A percentile compares a stretch with the other conserved stretches of the same genome.
These are phyloP conservation scores for Heliconius congener DNA, from an alignment of 1,140 invertebrate species.

Conservation along the genomic window DNA sequence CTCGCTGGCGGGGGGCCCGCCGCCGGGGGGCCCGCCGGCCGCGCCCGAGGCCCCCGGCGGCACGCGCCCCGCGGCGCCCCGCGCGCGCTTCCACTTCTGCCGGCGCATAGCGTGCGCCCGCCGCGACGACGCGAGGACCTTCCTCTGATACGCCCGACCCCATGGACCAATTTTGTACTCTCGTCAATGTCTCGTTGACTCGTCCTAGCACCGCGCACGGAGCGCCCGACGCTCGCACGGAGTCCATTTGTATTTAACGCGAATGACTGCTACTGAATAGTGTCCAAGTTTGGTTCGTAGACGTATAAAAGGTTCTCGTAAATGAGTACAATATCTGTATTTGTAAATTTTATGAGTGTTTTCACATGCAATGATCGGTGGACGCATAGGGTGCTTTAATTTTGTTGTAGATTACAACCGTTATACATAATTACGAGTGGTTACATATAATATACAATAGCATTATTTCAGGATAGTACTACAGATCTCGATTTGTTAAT, in stretches of 20 bases:
- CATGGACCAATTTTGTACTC: conserved; percentile 78
- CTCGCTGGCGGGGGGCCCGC: conserved; percentile 72
- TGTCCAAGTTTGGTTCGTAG: conserved; percentile 50
- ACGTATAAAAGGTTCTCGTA: conserved; percentile 39
- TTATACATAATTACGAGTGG: conserved; percentile 57
- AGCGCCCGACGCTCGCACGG: conserved; percentile 51
- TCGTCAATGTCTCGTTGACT: conserved; percentile 60
- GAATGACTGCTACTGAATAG: conserved; percentile 42
- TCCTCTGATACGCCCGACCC: conserved; percentile 66
- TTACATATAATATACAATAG: conserved; percentile 59
- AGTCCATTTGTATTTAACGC: conserved; percentile 58
- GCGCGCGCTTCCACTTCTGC: conserved; percentile 74
- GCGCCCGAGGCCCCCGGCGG: conserved; percentile 42
- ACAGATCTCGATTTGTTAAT: conserved; percentile 28
- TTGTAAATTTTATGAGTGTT: conserved; percentile 34
- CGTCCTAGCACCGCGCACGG: conserved; percentile 61
- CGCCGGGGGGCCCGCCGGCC: conserved; percentile 48
- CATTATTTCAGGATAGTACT: conserved; percentile 56
- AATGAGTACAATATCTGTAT: conserved; percentile 35
- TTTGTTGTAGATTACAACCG: conserved; percentile 66
- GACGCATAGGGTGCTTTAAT: conserved; percentile 74
- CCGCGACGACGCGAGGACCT: conserved; percentile 65
- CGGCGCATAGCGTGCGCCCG: conserved; percentile 60
- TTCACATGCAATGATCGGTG: conserved; percentile 54
- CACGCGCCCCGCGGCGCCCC: conserved; percentile 48